These are phyloP conservation scores for Oxyruncus cristatus DNA, from an alignment of 2,113 vertebrate genomes.

Conservation along the genomic window DNA sequence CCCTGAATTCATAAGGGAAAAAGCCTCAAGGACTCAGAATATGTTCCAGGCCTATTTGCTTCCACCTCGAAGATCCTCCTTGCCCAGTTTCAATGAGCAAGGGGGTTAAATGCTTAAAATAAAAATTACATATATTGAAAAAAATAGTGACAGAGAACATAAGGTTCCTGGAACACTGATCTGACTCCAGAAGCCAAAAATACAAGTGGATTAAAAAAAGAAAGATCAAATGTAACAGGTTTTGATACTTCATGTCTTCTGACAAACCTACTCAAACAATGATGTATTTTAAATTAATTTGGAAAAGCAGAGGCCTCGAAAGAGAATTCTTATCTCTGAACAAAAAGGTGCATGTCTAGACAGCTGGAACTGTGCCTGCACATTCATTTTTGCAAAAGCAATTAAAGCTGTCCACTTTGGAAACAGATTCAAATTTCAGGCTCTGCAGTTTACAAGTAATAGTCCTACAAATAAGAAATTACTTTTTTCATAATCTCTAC, in stretches of 20 bases:
- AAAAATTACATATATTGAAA: neutral
- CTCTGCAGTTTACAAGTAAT: neutral
- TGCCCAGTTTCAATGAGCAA: neutral
- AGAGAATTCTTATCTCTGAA: neutral
- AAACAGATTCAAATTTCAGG: neutral
- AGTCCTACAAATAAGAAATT: neutral
- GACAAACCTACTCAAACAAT: neutral
- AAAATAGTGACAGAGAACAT: neutral
- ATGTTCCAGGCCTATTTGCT: neutral
- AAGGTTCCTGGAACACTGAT: neutral
- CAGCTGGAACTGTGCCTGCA: neutral
- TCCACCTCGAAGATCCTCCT: neutral
- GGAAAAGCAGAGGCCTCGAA: neutral
- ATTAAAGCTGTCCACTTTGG: neutral
- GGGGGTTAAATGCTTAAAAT: neutral
- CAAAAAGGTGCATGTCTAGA: neutral
- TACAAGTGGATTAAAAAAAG: neutral
- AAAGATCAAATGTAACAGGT: neutral
- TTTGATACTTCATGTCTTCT: neutral
- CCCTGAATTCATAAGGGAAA: neutral
- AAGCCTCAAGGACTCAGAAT: neutral
- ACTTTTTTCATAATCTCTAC: neutral
- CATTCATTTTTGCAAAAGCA: neutral
- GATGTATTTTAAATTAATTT: neutral
- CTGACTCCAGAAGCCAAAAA: slow-evolving; percentile 19